phyloP scores from a whole-genome alignment of 1,140 invertebrate species.

The Callitettix versicolor region DNA sequence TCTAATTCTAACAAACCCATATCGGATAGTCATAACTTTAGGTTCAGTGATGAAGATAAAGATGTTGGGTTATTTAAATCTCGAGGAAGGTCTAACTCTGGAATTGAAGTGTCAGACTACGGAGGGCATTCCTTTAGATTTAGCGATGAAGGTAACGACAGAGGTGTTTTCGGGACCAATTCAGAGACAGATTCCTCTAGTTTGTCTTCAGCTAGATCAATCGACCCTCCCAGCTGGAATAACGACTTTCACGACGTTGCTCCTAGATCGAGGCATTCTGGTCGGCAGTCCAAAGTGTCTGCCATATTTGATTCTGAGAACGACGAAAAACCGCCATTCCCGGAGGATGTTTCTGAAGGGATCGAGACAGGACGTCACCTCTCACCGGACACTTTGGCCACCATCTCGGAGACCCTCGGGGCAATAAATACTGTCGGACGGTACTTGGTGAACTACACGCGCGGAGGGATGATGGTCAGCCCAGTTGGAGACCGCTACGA shows the following conservation, averaged over 20 bases:
- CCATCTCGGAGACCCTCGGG: conserved; percentile 47
- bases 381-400: conserved; percentile 31
- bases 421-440: conserved; percentile 72
- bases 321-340: background rate
- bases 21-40: too few species aligned
- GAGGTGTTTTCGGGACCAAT: background rate
- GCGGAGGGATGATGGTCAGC: conserved; percentile 28
- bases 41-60: too few species aligned
- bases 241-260: too few species aligned
- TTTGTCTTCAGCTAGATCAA: too few species aligned
- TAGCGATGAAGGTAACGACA: background rate
- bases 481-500: conserved; percentile 12
- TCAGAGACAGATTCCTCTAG: background rate
- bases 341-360: background rate
- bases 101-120: background rate
- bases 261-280: background rate
- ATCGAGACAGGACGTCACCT: conserved; percentile 22
- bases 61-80: too few species aligned
- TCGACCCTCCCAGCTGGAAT: too few species aligned
- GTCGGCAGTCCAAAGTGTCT: background rate
- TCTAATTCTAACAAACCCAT: too few species aligned
- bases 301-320: background rate
- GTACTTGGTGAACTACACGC: conserved; percentile 69
- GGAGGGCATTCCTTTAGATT: background rate
- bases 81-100: background rate